Evolutionary conservation across 2,888 invertebrate species (phyloP), one percentile per base, ranked within the genome.

Genomic region (Clitarchus hookeri): DNA sequence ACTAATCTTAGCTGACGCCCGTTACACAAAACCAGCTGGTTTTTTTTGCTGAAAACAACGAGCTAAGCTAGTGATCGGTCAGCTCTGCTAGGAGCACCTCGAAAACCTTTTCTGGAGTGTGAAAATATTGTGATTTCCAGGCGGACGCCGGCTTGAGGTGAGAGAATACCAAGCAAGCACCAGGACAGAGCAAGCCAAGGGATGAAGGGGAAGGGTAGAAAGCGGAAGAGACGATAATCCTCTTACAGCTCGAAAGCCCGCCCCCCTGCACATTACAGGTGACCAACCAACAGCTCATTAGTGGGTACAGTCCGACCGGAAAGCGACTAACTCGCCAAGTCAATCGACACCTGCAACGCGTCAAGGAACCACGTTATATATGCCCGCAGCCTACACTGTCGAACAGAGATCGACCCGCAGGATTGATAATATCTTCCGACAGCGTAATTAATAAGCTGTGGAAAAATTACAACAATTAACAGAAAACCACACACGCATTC

Each of bases 221-320:
- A 65, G 65, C 23, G 65, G 65, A 65, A 65, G 65, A 19, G 65
- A 65, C 23, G n/a, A 65, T 65, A 65, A 65, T 65, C 65, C 65
- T 65, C 65, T 65, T 65, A 65, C 3, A 1, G n/a, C 65, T 65
- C 65, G 3, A 65, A 65, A 65, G 65, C 65, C 65, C 65, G n/a
- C 65, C 16, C 16, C 16, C 65, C n/a, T 8, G 65, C 65, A 65
- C n/a, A 23, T 65, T 65, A 65, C 65, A 65, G 65, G 65, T 65
- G 65, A 65, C 65, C 65, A 65, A 65, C 65, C 65, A 12, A 23
- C 65, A 65, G 65, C 65, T 65, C 65, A 65, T 65, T 65, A 65
- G 23, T n/a, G 65, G 36, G 65, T n/a, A 48, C 48, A 48, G 65
- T 23, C 8, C 65, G 65, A 65, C 12, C 19, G n/a, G n/a, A 48